Evolutionary conservation across 2,888 invertebrate species (phyloP).

Genomic region (Lasioglossum villosulum): DNA sequence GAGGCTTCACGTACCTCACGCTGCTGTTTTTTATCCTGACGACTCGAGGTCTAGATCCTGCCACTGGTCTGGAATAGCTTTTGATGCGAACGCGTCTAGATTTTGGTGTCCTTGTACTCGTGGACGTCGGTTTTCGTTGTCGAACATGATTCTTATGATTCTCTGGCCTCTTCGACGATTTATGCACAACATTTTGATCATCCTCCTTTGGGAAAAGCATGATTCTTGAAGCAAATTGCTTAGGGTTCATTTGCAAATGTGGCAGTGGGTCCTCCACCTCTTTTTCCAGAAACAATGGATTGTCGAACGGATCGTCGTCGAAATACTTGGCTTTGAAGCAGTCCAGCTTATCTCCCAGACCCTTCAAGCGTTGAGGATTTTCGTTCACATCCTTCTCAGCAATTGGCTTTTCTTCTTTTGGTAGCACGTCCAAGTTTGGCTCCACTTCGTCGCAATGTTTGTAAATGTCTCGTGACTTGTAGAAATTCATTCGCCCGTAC

Average conservation of each 20-base stretch:
- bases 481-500: conserved; percentile 89
- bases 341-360: conserved; percentile 90
- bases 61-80: conserved; percentile 30
- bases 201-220: conserved; percentile 69
- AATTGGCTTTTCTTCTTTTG: conserved; percentile 77
- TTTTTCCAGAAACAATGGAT: conserved; percentile 88
- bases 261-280: conserved; percentile 75
- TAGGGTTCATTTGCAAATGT: conserved; percentile 73
- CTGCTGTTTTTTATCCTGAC: conserved; percentile 24
- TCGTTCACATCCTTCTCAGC: conserved; percentile 74
- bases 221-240: conserved; percentile 73
- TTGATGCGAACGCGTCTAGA: conserved; percentile 41
- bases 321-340: conserved; percentile 91
- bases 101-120: neutral
- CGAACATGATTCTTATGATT: neutral
- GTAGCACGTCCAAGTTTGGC: conserved; percentile 77
- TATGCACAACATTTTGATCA: conserved; percentile 69
- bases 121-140: neutral
- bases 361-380: conserved; percentile 85
- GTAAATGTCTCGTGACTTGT: conserved; percentile 86
- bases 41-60: conserved; percentile 28
- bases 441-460: conserved; percentile 82
- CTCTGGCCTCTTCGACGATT: conserved; percentile 77
- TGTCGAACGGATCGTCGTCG: conserved; percentile 90
- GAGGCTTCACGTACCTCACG: neutral